These are phyloP conservation scores for Tribolium madens DNA, from an alignment of 1,140 invertebrate genomes.

Conservation along the genomic window DNA sequence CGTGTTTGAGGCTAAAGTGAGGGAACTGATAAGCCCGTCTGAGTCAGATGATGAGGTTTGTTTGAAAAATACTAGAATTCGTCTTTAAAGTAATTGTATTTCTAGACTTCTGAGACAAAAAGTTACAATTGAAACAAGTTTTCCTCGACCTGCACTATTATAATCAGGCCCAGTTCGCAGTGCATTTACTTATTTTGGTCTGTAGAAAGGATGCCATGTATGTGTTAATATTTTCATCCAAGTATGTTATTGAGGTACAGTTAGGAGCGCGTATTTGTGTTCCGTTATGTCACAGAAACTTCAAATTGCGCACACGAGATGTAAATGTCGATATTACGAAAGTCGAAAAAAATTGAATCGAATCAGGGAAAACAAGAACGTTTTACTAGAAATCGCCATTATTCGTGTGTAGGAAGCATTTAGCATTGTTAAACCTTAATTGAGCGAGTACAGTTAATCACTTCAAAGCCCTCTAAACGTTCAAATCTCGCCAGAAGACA, in stretches of 20 bases:
- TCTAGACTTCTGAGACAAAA: background rate
- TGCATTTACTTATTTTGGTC: slow-evolving; percentile 40
- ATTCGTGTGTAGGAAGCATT: slow-evolving; percentile 28
- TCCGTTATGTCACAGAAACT: slow-evolving; percentile 43
- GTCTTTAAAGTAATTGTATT: background rate
- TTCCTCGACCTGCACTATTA: background rate
- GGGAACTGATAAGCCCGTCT: background rate
- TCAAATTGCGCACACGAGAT: slow-evolving; percentile 25
- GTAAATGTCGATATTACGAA: slow-evolving; percentile 22
- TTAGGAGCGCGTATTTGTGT: slow-evolving; percentile 40
- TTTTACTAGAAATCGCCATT: slow-evolving; percentile 17
- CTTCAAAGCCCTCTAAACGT: background rate
- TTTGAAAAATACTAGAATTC: too few species aligned
- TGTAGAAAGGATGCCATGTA: slow-evolving; percentile 43
- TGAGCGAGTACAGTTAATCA: slow-evolving; percentile 14
- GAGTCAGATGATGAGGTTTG: background rate
- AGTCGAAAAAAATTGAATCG: background rate
- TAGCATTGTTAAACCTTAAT: slow-evolving; percentile 16
- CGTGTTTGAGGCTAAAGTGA: slow-evolving; percentile 1
- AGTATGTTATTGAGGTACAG: slow-evolving; percentile 43
- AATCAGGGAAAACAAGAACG: background rate
- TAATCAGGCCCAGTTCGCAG: background rate
- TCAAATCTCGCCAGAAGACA: background rate
- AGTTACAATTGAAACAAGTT: too few species aligned
- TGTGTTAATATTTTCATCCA: slow-evolving; percentile 46